Evolutionary conservation across 2,888 invertebrate genomes (phyloP).

Genomic region (Clostera curtula): DNA sequence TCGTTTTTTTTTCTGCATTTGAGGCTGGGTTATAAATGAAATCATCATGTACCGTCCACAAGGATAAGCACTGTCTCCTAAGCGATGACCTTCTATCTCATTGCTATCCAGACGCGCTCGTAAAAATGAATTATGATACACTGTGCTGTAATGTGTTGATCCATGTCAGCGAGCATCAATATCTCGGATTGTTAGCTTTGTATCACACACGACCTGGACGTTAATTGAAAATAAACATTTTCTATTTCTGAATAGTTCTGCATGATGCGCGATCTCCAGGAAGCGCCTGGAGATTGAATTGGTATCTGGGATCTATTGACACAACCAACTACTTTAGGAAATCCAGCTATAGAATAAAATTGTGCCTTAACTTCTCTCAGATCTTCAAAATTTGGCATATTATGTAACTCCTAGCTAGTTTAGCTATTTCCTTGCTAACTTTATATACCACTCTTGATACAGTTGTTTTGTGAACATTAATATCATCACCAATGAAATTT

Average conservation of each 20-base stretch:
- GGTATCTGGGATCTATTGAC: constrained; percentile 11
- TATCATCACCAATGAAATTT: constrained; percentile 8
- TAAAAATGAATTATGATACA: constrained; percentile 4
- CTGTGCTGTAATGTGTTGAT: constrained; percentile 6
- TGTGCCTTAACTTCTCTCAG: constrained; percentile 5
- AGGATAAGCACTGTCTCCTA: constrained; percentile 6
- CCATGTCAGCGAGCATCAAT: constrained; percentile 11
- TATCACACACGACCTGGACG: constrained; percentile 19
- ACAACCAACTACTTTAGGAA: constrained; percentile 13
- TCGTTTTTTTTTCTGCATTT: constrained; percentile 13
- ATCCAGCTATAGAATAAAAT: constrained; percentile 7
- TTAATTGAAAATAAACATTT: constrained; percentile 12
- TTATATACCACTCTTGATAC: constrained; percentile 10
- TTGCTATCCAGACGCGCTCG: constrained; percentile 3
- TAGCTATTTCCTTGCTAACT: constrained; percentile 7
- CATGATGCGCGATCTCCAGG: too few relatives aligned
- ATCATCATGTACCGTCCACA: constrained; percentile 5
- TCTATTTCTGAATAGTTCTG: constrained; percentile 7
- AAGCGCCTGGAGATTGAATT: constrained; percentile 12
- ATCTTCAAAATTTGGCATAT: constrained; percentile 1
- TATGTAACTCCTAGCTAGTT: constrained; percentile 3
- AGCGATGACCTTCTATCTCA: constrained; percentile 7
- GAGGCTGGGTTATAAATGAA: constrained; percentile 7
- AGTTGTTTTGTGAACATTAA: constrained; percentile 9
- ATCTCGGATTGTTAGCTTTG: constrained; percentile 10